Evolutionary conservation across 2,888 invertebrate species (phyloP).

Genomic region (Xiphydria camelus): DNA sequence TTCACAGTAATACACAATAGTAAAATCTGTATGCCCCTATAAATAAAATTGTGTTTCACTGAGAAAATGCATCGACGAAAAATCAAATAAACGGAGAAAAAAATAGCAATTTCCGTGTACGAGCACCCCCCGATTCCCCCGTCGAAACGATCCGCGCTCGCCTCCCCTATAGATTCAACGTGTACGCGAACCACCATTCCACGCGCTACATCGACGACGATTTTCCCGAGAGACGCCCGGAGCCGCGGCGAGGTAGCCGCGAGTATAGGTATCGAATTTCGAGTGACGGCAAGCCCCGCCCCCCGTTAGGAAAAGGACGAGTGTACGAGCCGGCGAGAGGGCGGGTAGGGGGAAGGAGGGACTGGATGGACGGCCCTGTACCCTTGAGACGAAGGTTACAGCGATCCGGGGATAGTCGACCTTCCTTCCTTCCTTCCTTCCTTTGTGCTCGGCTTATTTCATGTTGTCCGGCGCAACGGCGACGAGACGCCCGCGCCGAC

Average conservation of each 20-base stretch:
- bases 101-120: too few relatives aligned
- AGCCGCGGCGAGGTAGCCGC: neutral
- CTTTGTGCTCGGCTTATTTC: constrained; percentile 42
- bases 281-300: neutral
- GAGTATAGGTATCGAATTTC: neutral
- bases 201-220: too few relatives aligned
- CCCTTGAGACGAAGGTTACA: constrained; percentile 54
- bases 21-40: too few relatives aligned
- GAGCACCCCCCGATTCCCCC: too few relatives aligned
- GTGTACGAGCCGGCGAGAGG: constrained; percentile 13
- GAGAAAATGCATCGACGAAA: too few relatives aligned
- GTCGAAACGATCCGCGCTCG: too few relatives aligned
- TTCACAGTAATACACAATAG: too few relatives aligned
- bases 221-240: constrained; percentile 4
- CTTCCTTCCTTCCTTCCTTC: constrained; percentile 34
- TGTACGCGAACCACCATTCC: too few relatives aligned
- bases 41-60: too few relatives aligned
- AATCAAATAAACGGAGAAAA: too few relatives aligned
- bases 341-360: constrained; percentile 24
- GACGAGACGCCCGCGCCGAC: too few relatives aligned
- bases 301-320: constrained; percentile 3
- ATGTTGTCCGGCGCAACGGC: constrained; percentile 17
- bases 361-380: constrained; percentile 43
- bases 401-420: constrained; percentile 40
- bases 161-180: too few relatives aligned